Percentiles rank a stretch among this genome's conserved stretches.
phyloP scores from a whole-genome alignment of 2,113 vertebrate genomes.

The Pica pica region DNA sequence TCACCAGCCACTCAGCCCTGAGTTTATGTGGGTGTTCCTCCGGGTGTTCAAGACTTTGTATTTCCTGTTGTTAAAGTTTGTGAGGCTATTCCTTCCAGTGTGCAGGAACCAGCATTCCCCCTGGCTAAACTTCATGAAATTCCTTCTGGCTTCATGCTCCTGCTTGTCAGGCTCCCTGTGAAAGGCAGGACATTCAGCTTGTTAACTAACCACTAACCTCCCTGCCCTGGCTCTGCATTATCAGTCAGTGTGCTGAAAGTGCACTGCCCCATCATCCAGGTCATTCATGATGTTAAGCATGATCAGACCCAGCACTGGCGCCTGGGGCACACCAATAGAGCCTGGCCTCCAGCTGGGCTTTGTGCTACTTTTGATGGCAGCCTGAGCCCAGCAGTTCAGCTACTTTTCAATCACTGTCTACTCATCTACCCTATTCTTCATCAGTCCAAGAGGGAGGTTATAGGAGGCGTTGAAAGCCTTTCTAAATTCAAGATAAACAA shows the following conservation, averaged over 20 bases:
- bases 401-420: not conserved
- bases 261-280: rapidly evolving
- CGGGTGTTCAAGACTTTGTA: not conserved
- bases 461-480: not conserved
- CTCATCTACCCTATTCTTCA: not conserved
- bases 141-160: not conserved
- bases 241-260: not conserved
- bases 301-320: not conserved
- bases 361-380: not conserved
- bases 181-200: not conserved
- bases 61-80: not conserved
- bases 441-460: not conserved
- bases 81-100: not conserved
- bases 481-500: not conserved
- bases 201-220: not conserved
- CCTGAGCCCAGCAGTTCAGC: not conserved
- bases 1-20: not conserved
- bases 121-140: not conserved
- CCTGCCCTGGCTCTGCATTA: not conserved
- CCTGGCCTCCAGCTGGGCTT: not conserved
- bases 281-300: not conserved
- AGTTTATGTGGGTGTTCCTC: not conserved
- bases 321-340: not conserved
- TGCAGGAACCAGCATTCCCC: not conserved
- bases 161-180: not conserved